These are phyloP conservation scores for Ptyas mucosa DNA, from an alignment of 2,113 vertebrate species.

Conservation along the genomic window DNA sequence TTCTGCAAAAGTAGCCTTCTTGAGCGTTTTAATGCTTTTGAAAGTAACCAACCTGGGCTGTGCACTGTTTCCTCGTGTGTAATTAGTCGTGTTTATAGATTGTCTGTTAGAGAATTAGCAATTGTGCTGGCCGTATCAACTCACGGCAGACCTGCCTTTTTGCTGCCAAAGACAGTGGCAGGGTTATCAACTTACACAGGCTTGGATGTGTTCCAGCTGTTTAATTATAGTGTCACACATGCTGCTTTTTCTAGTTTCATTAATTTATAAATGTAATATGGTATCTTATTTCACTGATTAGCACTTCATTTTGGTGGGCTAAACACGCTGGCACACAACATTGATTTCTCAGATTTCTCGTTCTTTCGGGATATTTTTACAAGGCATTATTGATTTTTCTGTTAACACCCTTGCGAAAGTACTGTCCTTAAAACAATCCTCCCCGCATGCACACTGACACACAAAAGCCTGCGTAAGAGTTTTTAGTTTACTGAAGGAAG, in stretches of 20 bases:
- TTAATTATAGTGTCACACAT: conserved; percentile 77
- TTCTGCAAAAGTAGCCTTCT: conserved; percentile 29
- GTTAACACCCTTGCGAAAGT: conserved; percentile 56
- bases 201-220: conserved; percentile 77
- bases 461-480: conserved; percentile 13
- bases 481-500: conserved; percentile 31
- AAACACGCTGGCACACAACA: conserved; percentile 69
- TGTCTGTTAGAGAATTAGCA: conserved; percentile 72
- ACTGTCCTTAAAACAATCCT: conserved; percentile 32
- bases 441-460: background rate
- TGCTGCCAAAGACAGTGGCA: conserved; percentile 74
- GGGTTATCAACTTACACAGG: conserved; percentile 79
- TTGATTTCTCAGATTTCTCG: conserved; percentile 70
- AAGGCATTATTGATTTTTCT: conserved; percentile 62
- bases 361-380: conserved; percentile 69
- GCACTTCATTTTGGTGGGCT: conserved; percentile 76
- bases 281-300: conserved; percentile 79
- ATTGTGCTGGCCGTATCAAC: conserved; percentile 70
- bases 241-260: conserved; percentile 78
- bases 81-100: conserved; percentile 77
- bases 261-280: conserved; percentile 78
- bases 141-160: conserved; percentile 73
- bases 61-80: conserved; percentile 61
- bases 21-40: conserved; percentile 25
- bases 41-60: conserved; percentile 52